Conservation (phyloP, 2,113 vertebrate genomes). For the Coracopsis vasa region DNA sequence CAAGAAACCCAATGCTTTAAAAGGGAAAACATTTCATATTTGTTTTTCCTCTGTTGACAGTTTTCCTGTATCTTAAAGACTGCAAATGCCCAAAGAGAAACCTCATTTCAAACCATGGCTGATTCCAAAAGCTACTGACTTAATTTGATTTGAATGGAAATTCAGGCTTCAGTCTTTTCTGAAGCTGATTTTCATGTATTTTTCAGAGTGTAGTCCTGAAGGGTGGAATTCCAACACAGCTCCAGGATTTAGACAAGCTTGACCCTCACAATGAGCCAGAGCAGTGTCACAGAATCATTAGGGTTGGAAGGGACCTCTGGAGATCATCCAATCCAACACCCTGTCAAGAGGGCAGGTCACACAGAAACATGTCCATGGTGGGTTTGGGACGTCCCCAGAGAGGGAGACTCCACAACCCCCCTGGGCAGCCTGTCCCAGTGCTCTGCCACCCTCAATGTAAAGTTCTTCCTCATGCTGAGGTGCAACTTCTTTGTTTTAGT, state of each 20-base stretch:
- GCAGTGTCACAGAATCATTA: neutral
- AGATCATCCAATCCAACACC: neutral
- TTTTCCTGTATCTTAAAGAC: neutral
- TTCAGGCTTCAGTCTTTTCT: neutral
- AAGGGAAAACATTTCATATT: neutral
- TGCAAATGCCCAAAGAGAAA: neutral
- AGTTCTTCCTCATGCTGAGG: neutral
- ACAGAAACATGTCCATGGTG: neutral
- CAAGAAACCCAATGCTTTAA: neutral
- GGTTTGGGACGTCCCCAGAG: neutral
- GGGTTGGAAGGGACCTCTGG: neutral
- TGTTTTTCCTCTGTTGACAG: neutral
- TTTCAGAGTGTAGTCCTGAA: neutral
- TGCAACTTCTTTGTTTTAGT: neutral
- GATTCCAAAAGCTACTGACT: neutral
- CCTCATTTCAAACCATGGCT: neutral
- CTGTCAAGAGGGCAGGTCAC: neutral
- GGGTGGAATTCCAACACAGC: neutral
- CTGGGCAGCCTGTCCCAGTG: neutral
- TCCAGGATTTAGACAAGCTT: neutral
- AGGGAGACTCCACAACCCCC: neutral
- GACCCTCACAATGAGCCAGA: neutral
- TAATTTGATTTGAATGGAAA: neutral
- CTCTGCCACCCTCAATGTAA: neutral
- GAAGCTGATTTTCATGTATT: neutral